Percentiles rank a stretch among this genome's conserved stretches.
Conservation (phyloP, 2,888 invertebrate species). For the Morpho deidamia region DNA sequence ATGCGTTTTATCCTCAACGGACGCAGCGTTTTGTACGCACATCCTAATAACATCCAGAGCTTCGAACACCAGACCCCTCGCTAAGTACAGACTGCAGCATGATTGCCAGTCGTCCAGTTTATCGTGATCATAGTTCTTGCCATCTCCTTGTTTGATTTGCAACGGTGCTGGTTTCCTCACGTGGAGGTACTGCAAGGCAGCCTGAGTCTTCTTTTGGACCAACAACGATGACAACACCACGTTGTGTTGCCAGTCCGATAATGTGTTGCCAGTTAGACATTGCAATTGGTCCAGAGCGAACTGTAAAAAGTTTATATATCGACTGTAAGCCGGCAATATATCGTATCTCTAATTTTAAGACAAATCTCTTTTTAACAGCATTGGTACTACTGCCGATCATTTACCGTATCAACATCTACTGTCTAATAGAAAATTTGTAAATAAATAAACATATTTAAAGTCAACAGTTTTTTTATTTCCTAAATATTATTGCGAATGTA, state of each 20-base stretch:
- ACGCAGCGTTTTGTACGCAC: constrained; percentile 65
- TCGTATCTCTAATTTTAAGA: no score
- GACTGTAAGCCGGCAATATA: no score
- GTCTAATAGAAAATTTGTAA: no score
- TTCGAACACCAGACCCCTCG: constrained; percentile 80
- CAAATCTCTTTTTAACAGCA: no score
- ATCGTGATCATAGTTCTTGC: constrained; percentile 44
- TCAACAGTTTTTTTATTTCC: no score
- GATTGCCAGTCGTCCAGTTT: constrained; percentile 72
- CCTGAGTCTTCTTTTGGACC: constrained; percentile 82
- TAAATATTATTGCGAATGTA: no score
- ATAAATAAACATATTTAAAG: no score
- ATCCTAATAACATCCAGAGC: constrained; percentile 81
- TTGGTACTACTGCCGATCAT: no score
- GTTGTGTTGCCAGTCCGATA: constrained; percentile 86
- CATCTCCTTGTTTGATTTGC: constrained; percentile 45
- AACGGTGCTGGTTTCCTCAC: constrained; percentile 76
- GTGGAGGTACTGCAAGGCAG: constrained; percentile 84
- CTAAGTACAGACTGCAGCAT: constrained; percentile 79
- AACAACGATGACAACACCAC: constrained; percentile 82
- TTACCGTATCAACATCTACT: no score
- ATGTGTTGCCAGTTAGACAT: constrained; percentile 77
- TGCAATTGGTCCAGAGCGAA: constrained; percentile 82
- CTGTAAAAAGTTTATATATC: constrained; percentile 41
- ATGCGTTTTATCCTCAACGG: constrained; percentile 50